Base-by-base conservation (phyloP, 1,140 invertebrate genomes). In the Papilio aristodemus region DNA sequence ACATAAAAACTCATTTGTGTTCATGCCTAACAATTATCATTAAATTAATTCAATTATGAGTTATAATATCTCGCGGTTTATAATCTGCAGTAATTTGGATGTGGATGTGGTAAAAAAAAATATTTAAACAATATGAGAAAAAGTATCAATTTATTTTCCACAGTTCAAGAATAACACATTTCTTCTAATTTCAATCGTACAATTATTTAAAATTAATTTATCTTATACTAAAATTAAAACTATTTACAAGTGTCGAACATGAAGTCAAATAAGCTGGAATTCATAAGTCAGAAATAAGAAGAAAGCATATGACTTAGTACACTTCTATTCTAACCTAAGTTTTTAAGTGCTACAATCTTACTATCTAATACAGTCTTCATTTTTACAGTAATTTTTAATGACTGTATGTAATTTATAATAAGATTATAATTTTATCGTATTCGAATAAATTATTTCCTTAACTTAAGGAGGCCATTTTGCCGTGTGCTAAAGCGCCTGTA, bases 131-230 rank as follows among this genome's bases (percentile, higher is more conserved):
- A 50, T 22, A 0, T 17, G 67, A 80, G 77, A 62, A 87, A 87
- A 87, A 87, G 84, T 87, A 86, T 85, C 85, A 86, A 87, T 87
- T 86, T 87, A 87, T 86, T 84, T 78, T 79, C 75, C 84, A 87
- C 79, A 83, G 78, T 64, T 77, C 69, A 78, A 77, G 71, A 80
- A 71, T 78, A 80, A 62, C 73, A 74, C 69, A 77, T 64, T 72
- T 68, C 41, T 8, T 46, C 43, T 46, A 46, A 46, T 46, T 19
- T 46, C 14, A 14, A 14, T 14, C 41, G n/a, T 7, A 43, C 41
- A 19, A 19, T 39, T 13, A 13, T 46, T 46, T 19, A 46, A 46
- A 14, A 46, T 46, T 46, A 10, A 46, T 4, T 17, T 46, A 46
- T 4, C 17, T 46, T 46, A 46, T 19, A 19, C 8, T 46, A 19